These are phyloP conservation scores for Sitta carolinensis DNA, from an alignment of 2,797 vertebrate genomes.

Conservation along the genomic window DNA sequence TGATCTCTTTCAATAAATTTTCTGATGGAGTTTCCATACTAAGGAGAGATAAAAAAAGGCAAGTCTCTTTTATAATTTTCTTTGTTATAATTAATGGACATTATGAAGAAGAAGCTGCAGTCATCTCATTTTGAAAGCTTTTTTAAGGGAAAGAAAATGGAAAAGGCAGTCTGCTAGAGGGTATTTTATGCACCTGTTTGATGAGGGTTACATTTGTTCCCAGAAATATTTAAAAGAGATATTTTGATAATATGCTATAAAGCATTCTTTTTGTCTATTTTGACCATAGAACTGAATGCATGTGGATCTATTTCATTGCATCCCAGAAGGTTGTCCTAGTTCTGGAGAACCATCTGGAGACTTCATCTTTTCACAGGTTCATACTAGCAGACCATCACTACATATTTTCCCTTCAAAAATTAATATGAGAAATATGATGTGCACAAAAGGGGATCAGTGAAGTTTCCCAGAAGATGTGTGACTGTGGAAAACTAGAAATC, in stretches of 20 bases:
- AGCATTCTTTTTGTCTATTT: neutral
- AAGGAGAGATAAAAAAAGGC: neutral
- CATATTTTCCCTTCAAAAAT: neutral
- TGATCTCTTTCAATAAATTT: neutral
- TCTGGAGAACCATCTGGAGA: neutral
- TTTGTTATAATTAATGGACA: neutral
- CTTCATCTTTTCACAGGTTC: neutral
- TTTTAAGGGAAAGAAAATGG: neutral
- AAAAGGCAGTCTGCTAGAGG: neutral
- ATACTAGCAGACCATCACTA: neutral
- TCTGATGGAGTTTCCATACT: neutral
- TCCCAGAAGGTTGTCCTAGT: neutral
- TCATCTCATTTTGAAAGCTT: neutral
- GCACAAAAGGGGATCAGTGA: neutral
- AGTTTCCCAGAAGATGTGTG: neutral
- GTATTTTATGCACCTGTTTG: neutral
- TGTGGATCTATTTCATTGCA: neutral
- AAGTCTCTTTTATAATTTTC: neutral
- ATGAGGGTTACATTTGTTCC: neutral
- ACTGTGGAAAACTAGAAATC: neutral
- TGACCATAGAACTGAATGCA: neutral
- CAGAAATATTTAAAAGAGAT: neutral
- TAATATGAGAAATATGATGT: neutral
- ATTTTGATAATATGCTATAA: neutral
- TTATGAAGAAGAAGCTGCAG: neutral